A percentile compares a stretch with the other conserved stretches of the same genome.
Evolutionary conservation across 1,140 invertebrate genomes (phyloP).

Genomic region (Conopomorpha cramerella): DNA sequence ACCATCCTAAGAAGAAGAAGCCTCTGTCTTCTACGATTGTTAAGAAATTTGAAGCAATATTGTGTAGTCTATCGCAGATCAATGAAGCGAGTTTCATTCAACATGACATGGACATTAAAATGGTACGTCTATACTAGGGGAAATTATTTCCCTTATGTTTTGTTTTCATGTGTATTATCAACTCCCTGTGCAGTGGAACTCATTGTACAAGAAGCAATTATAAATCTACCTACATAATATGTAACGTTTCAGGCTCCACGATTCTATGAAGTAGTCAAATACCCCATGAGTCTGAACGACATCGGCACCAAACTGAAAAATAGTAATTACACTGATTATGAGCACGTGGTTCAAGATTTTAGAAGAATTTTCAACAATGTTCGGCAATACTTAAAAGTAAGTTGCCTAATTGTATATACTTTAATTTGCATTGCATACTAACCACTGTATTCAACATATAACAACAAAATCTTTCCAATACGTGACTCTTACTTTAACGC

Average conservation of each 20-base stretch:
- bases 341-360: constrained; percentile 53
- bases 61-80: constrained; percentile 31
- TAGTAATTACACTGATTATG: constrained; percentile 40
- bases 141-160: too few species aligned
- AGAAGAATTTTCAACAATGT: constrained; percentile 52
- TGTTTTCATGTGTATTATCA: too few species aligned
- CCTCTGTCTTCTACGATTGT: constrained; percentile 25
- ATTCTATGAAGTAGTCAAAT: constrained; percentile 54
- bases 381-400: constrained; percentile 40
- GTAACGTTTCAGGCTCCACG: constrained; percentile 41
- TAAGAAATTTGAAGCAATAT: constrained; percentile 45
- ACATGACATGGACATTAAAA: constrained; percentile 51
- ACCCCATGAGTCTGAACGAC: constrained; percentile 50
- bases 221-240: too few species aligned
- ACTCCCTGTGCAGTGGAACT: too few species aligned
- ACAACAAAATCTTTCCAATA: too few species aligned
- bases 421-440: too few species aligned
- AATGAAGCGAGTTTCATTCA: constrained; percentile 40
- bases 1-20: constrained; percentile 53
- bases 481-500: too few species aligned
- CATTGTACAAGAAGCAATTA: too few species aligned
- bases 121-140: too few species aligned
- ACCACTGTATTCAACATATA: too few species aligned
- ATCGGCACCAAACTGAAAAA: constrained; percentile 48
- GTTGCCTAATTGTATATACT: too few species aligned